Conservation (phyloP, 1,140 invertebrate genomes). For the Eciton burchellii region DNA sequence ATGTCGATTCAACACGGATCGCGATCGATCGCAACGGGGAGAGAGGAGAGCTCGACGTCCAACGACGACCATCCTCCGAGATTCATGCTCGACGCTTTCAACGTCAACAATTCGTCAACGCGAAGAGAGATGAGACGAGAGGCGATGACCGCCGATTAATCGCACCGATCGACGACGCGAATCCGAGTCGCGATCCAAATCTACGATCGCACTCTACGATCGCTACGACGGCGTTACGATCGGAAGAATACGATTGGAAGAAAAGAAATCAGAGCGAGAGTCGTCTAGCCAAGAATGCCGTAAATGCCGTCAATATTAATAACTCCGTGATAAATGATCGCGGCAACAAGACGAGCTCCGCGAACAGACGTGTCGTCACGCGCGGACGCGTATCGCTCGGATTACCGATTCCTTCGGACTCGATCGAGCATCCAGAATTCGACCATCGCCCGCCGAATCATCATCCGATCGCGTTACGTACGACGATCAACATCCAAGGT, state of each 20-base stretch:
- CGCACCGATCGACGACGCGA: not conserved
- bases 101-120: no score
- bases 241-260: not conserved
- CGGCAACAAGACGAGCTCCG: not conserved
- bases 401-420: not conserved
- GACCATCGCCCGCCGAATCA: not conserved
- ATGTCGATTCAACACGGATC: not conserved
- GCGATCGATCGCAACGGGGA: not conserved
- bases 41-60: not conserved
- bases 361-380: not conserved
- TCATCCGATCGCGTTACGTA: not conserved
- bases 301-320: not conserved
- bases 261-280: no score
- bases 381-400: not conserved
- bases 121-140: no score
- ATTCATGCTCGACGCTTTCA: no score
- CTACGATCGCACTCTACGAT: no score
- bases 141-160: not conserved
- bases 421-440: not conserved
- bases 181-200: no score
- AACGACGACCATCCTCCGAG: no score
- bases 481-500: constrained; percentile 50
- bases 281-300: not conserved
- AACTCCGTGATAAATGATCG: not conserved
- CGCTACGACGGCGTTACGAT: no score